A percentile compares a stretch with the other conserved stretches of the same genome.
Evolutionary conservation across 2,888 invertebrate species (phyloP).

Genomic region (Sinhomidia bicolor): DNA sequence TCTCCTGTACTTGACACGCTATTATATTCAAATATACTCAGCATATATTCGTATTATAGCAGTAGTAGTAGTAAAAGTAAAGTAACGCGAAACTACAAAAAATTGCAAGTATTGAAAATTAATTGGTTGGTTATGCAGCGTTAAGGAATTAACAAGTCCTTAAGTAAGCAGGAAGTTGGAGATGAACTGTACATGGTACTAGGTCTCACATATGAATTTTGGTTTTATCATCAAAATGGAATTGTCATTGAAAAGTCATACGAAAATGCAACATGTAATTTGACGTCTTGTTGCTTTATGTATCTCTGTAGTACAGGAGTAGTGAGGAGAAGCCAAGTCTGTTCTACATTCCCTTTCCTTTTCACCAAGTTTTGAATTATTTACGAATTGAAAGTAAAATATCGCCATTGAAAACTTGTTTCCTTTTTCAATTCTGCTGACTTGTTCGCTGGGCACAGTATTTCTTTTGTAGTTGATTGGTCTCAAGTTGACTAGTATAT

Average conservation of each 20-base stretch:
- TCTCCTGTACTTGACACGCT: too few species aligned
- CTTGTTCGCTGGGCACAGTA: neutral
- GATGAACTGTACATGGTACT: too few species aligned
- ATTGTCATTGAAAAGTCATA: too few species aligned
- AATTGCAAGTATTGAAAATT: neutral
- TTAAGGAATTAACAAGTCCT: neutral
- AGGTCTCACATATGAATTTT: too few species aligned
- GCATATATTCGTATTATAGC: too few species aligned
- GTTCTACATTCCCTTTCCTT: slow-evolving; percentile 70
- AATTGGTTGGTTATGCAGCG: neutral
- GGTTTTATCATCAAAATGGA: too few species aligned
- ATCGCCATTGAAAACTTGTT: slow-evolving; percentile 64
- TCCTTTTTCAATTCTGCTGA: neutral
- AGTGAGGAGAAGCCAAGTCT: slow-evolving; percentile 19
- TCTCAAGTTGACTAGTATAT: slow-evolving; percentile 15
- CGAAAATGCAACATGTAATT: neutral
- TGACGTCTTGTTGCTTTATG: neutral
- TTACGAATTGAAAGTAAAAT: slow-evolving; percentile 75
- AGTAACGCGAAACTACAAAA: too few species aligned
- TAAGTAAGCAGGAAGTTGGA: too few species aligned
- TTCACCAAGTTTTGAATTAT: slow-evolving; percentile 50
- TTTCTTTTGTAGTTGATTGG: neutral
- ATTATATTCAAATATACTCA: neutral
- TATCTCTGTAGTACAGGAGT: neutral
- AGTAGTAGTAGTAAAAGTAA: too few species aligned